Evolutionary conservation across 2,113 vertebrate genomes (phyloP), one percentile per base, ranked within the genome.

Genomic region (Camelus bactrianus): DNA sequence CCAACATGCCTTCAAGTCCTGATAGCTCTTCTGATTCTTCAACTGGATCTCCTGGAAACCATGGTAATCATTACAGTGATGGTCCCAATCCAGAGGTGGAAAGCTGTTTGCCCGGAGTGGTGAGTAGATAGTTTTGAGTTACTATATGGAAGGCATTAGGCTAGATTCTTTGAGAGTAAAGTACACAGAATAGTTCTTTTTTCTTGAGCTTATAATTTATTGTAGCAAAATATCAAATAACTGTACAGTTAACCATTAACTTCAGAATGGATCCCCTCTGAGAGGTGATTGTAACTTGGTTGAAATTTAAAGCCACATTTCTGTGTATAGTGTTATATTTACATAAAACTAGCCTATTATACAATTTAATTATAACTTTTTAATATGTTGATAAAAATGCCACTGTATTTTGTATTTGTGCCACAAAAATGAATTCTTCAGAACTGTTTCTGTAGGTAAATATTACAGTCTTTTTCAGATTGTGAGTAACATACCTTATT

Each of bases 1-100:
- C 99, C 98, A 99, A 99, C 98, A 99, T 99, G 99, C 99, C 99
- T 98, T 99, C 99, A 97, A 99, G 99, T 97, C 99, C 99, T 95
- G 99, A 99, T 98, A 99, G 99, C 98, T 99, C 99, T 93, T 99
- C 99, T 87, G 99, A 99, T 98, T 99, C 99, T 90, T 99, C 99
- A 97, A 99, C 99, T 96, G 99, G 99, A 76, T 99, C 99, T 93
- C 99, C 99, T 72, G 99, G 99, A 97, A 99, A 99, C 98, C 99
- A 99, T 50, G 99, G 99, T 95, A 99, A 99, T 99, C 99, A 99
- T 98, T 99, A 99, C 96, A 99, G 99, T 13, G 99, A 99, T 96
- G 99, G 99, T 48, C 99, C 99, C 85, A 99, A 99, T 98, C 99
- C 99, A 81, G 99, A 99, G 98, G 99, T 99, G 89, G 99, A 99